Evolutionary conservation across 1,140 invertebrate genomes (phyloP).

Genomic region (Bombus pyrosoma): DNA sequence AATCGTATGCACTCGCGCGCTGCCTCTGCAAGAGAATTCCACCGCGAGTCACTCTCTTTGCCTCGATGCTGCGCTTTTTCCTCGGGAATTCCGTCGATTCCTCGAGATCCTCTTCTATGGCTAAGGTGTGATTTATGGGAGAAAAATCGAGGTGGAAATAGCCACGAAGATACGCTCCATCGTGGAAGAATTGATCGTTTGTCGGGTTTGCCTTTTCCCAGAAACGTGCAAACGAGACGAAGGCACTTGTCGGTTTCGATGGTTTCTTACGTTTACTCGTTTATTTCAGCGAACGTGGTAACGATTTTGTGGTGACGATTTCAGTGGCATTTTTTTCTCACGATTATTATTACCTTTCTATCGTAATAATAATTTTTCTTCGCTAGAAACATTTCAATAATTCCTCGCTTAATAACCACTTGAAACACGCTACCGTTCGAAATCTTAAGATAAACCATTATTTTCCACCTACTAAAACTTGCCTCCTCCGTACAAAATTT

Average conservation of each 20-base stretch:
- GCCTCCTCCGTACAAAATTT: neutral
- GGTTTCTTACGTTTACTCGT: neutral
- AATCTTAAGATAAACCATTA: no score
- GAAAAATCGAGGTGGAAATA: neutral
- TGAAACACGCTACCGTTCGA: no score
- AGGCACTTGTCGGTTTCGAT: neutral
- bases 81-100: conserved; percentile 30
- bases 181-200: conserved; percentile 20
- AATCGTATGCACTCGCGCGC: conserved; percentile 42
- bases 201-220: neutral
- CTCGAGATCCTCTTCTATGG: neutral
- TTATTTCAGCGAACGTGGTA: neutral
- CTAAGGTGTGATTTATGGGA: conserved; percentile 29
- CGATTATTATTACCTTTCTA: no score
- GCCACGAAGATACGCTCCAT: neutral
- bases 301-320: neutral
- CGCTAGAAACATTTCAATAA: no score
- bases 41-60: neutral
- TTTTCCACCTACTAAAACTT: no score
- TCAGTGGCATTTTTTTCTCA: no score
- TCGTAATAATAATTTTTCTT: no score
- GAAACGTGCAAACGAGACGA: neutral
- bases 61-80: conserved; percentile 26
- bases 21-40: conserved; percentile 20
- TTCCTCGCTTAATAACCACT: no score